These are phyloP conservation scores for Andricus grossulariae DNA, from an alignment of 1,140 invertebrate genomes.

Conservation along the genomic window DNA sequence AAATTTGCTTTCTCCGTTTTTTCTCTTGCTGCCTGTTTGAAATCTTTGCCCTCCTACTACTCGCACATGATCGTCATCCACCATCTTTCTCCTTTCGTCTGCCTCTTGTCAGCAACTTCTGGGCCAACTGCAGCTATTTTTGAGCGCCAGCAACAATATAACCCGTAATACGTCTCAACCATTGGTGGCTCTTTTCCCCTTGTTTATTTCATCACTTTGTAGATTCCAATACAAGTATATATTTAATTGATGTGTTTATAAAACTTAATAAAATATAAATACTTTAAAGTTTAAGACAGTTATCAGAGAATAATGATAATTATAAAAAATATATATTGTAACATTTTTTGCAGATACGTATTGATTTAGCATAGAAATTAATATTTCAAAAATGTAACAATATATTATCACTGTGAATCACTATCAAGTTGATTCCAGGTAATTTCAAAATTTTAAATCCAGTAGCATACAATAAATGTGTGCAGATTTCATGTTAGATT, in stretches of 20 bases:
- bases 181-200: slow-evolving; percentile 27
- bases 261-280: no score
- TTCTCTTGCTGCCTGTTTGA: neutral
- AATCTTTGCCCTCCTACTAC: slow-evolving; percentile 13
- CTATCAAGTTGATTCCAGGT: no score
- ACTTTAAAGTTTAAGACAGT: no score
- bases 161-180: slow-evolving; percentile 29
- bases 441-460: no score
- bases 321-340: no score
- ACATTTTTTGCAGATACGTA: no score
- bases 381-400: no score
- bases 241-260: neutral
- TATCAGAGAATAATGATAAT: no score
- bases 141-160: slow-evolving; percentile 62
- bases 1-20: neutral
- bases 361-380: no score
- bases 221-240: slow-evolving; percentile 2
- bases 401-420: no score
- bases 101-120: slow-evolving; percentile 48
- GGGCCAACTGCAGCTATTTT: slow-evolving; percentile 61
- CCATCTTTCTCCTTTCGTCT: slow-evolving; percentile 24
- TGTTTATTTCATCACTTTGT: slow-evolving; percentile 1
- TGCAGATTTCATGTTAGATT: no score
- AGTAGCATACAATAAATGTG: no score
- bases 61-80: neutral